Percentiles rank a stretch among this genome's conserved stretches.
Conservation (phyloP, 35 echinoderm and acorn worm species). For the Amphiura filiformis region DNA sequence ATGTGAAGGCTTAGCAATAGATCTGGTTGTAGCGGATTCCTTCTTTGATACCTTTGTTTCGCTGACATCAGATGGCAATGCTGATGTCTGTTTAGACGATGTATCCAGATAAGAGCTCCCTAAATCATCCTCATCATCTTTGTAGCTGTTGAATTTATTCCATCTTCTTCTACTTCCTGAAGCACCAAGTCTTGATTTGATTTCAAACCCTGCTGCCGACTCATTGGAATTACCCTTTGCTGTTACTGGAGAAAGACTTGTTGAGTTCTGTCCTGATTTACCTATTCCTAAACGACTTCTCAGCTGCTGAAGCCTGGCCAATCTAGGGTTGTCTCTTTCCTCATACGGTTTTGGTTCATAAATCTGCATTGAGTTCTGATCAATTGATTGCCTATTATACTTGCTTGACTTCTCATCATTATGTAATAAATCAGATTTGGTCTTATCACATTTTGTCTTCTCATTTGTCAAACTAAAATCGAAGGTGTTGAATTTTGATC, state of each 20-base stretch:
- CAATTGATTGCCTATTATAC: too few relatives aligned
- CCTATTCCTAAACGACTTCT: not conserved
- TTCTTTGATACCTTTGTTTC: too few relatives aligned
- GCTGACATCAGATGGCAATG: too few relatives aligned
- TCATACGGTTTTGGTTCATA: not conserved
- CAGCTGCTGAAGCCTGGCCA: not conserved
- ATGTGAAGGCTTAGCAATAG: too few relatives aligned
- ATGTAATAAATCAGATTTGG: not conserved
- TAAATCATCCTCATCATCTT: not conserved
- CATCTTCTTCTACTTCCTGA: not conserved
- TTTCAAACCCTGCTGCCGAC: not conserved
- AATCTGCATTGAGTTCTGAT: too few relatives aligned
- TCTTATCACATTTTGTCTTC: not conserved
- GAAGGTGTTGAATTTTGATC: slow-evolving; percentile 17
- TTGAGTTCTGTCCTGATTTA: not conserved
- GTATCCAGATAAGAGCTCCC: not conserved
- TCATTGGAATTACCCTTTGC: not conserved
- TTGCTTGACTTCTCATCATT: not conserved
- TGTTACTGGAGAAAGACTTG: not conserved
- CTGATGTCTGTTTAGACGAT: not conserved
- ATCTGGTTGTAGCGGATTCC: too few relatives aligned
- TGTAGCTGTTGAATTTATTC: not conserved
- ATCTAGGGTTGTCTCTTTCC: not conserved
- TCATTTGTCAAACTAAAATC: slow-evolving; percentile 1
- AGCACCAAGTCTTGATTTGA: not conserved